Evolutionary conservation across 2,797 vertebrate genomes (phyloP).

Genomic region (Poeciliopsis paucimaculata): DNA sequence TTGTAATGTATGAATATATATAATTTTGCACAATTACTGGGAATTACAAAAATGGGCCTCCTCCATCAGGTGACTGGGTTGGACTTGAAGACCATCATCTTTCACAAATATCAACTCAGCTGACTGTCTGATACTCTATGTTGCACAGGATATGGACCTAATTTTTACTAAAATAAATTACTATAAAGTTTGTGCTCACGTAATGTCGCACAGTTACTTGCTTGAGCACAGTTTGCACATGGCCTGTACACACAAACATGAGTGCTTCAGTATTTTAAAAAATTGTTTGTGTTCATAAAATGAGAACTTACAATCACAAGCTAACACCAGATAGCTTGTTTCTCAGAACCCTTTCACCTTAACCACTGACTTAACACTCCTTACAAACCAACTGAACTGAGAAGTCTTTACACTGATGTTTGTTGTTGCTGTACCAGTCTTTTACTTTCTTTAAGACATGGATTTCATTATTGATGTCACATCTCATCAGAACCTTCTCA

Average conservation of each 20-base stretch:
- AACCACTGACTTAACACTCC: neutral
- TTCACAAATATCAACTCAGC: neutral
- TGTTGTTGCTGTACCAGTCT: neutral
- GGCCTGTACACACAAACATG: neutral
- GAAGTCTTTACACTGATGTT: neutral
- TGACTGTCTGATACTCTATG: neutral
- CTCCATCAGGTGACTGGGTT: neutral
- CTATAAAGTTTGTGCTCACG: neutral
- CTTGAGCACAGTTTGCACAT: neutral
- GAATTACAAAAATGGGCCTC: neutral
- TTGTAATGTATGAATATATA: neutral
- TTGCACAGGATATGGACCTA: neutral
- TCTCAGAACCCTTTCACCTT: neutral
- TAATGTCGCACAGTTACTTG: neutral
- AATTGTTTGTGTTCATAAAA: neutral
- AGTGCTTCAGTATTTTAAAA: neutral
- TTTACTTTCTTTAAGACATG: neutral
- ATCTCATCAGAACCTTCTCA: neutral
- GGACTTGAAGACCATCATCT: neutral
- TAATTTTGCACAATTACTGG: neutral
- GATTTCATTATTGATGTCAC: neutral
- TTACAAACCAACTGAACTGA: neutral
- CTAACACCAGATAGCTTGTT: neutral
- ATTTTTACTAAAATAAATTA: neutral
- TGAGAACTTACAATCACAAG: neutral